Base-by-base conservation (phyloP, 1,140 invertebrate genomes). In the Lordiphosa collinella region DNA sequence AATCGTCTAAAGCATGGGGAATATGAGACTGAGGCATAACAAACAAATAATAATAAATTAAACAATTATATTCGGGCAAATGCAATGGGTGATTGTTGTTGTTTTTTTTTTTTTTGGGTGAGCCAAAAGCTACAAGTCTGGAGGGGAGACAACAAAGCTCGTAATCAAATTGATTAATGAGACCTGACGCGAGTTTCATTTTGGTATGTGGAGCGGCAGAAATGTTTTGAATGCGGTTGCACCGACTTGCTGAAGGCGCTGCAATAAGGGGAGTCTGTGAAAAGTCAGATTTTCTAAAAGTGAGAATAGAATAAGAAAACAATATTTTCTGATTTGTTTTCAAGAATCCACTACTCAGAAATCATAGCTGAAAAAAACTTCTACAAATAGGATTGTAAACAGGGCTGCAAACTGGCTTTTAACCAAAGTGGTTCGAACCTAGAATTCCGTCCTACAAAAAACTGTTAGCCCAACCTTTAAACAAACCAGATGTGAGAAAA, bases 41-140 rank as follows among this genome's bases (percentile, higher is more conserved):
- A 69, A 76, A 84, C 73, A 80, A 82, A 82, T 82, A 82, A 82
- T 74, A 82, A 84, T 84, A 82, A 82, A 82, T 82, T 84, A 84
- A 82, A 82, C 76, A 82, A 82, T 82, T 82, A 82, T 84, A 65
- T 62, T 53, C 44, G 16, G 36, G 54, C 62, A 40, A 31, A 38
- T 43, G 38, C 12, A 36, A 35, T 34, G 31, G 34, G 48, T 29
- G 16, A 18, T 48, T 35, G 14, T 38, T 40, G 13, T 10, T 18
- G 13, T 16, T 38, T 8, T 8, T 38, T 38, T 40, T 44, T 44
- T n/a, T 18, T 34, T 46, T 60, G 37, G 18, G 38, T 10, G 50
- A 50, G 34, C 31, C 50, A 61, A 63, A 65, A 66, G 63, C 61
- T 46, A n/a, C 32, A 55, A 43, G 16, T 36, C 38, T 58, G 40